Base-by-base conservation (phyloP, 2,888 invertebrate species). In the Aporophyla nigra region DNA sequence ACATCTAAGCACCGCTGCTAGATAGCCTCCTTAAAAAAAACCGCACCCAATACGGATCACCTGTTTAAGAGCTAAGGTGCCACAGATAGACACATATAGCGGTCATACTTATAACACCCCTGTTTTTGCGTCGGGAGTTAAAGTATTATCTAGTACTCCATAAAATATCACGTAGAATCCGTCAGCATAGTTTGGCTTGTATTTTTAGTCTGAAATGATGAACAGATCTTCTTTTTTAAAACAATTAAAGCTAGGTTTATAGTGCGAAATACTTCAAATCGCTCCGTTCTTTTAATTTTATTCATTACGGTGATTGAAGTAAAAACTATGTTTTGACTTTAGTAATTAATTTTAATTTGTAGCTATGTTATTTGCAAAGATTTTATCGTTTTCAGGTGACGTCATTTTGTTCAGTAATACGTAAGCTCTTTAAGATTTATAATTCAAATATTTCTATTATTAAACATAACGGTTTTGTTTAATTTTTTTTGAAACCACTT, bases 291-390 rank as follows among this genome's bases (percentile, higher is more conserved):
- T 71, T 80, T 77, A 79, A 62, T 49, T 62, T 54, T 24, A 59
- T 33, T 65, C 59, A 76, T 78, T 65, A 78, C 53, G 10, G 14
- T 77, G 33, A 61, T 77, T 56, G 24, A 56, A 71, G 51, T 84
- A 72, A 81, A 85, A 83, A 80, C 54, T 58, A 66, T 70, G 80
- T 80, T 79, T 74, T 63, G 69, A 54, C 33, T n/a, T 67, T 6
- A 69, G 74, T 80, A 80, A 80, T 83, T 83, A 74, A 74, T 70
- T 74, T 85, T 79, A 83, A 76, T 80, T 74, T 83, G 65, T 75
- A 54, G 56, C 14, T 86, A n/a, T n/a, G n/a, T 71, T 77, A 83
- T 80, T 86, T 75, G 84, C 67, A 53, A 73, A 80, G 70, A 71
- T 77, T 77, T 75, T 61, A 77, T 76, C 58, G 53, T 19, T n/a